Conservation (phyloP, 2,888 invertebrate genomes). For the Eristalis intricaria region DNA sequence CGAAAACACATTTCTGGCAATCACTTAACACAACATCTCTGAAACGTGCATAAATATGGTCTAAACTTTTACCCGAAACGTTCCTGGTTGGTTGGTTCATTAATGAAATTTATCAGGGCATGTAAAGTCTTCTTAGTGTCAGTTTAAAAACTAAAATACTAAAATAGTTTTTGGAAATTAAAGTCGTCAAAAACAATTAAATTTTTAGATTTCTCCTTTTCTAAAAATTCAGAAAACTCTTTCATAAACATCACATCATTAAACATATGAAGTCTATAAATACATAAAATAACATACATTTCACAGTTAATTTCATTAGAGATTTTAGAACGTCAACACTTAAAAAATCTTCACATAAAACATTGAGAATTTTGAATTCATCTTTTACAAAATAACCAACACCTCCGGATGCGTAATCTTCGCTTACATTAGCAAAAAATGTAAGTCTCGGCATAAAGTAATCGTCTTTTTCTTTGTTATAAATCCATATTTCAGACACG, state of each 20-base stretch:
- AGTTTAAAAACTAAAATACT: too few species aligned
- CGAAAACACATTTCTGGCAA: too few species aligned
- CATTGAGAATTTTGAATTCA: background rate
- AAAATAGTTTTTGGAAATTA: too few species aligned
- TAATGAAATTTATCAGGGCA: background rate
- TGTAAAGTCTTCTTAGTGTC: background rate
- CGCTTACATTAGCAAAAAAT: constrained; percentile 17
- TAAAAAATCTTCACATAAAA: constrained; percentile 1
- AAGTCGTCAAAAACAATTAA: constrained; percentile 18
- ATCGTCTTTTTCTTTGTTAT: constrained; percentile 15
- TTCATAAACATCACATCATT: constrained; percentile 19
- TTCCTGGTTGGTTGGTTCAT: constrained; percentile 23
- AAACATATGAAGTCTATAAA: constrained; percentile 28
- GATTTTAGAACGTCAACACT: constrained; percentile 28
- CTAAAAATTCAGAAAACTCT: constrained; percentile 9
- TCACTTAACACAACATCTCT: background rate
- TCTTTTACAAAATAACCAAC: constrained; percentile 37
- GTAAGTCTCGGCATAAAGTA: constrained; percentile 14
- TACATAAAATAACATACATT: constrained; percentile 20
- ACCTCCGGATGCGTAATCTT: constrained; percentile 33
- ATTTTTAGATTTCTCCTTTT: constrained; percentile 19
- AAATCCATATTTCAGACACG: constrained; percentile 30
- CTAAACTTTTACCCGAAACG: too few species aligned
- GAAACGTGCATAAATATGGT: background rate
- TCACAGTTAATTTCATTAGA: background rate